Evolutionary conservation across 2,888 invertebrate species (phyloP), one percentile per base, ranked within the genome.

Genomic region (Eupithecia subfuscata): DNA sequence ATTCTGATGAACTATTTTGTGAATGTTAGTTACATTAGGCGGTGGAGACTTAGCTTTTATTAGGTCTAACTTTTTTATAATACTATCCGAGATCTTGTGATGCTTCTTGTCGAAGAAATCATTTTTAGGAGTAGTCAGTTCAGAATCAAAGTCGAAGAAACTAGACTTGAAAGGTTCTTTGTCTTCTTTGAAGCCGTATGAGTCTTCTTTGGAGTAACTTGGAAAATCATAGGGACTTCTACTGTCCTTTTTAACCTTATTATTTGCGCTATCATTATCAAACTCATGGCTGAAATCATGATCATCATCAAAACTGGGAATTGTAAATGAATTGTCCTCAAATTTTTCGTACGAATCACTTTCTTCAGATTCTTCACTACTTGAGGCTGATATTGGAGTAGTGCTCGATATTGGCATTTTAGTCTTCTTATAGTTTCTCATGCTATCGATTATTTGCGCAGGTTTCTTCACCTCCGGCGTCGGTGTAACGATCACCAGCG

Each of bases 51-150:
- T 91, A 63, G 86, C 79, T 86, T 91, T 90, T 60, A 90, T 89
- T 75, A 88, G 84, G 60, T 89, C 92, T 84, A 96, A 88, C 76
- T 95, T 95, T 82, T 95, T 95, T 78, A 92, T 92, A 78, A 96
- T 95, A 84, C 95, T 95, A 73, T 94, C 90, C 34, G 95, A 95
- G 77, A 96, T 92, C 84, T 95, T 90, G 79, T 93, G 89, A 82
- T 89, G 95, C 81, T 94, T 95, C 80, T 94, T 91, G 83, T 96
- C 96, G 79, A 96, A 96, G 79, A 91, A 92, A 73, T 93, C 91
- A 71, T 95, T 92, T 84, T 91, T 93, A 18, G 95, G 95, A n/a
- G 96, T 96, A 14, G 96, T 96, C 56, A 95, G 83, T 74, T 93
- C 93, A 48, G 85, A 85, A 74, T 90, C 89, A 75, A 93, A 94